phyloP scores from a whole-genome alignment of 2,113 vertebrate genomes.

The Martes martes region DNA sequence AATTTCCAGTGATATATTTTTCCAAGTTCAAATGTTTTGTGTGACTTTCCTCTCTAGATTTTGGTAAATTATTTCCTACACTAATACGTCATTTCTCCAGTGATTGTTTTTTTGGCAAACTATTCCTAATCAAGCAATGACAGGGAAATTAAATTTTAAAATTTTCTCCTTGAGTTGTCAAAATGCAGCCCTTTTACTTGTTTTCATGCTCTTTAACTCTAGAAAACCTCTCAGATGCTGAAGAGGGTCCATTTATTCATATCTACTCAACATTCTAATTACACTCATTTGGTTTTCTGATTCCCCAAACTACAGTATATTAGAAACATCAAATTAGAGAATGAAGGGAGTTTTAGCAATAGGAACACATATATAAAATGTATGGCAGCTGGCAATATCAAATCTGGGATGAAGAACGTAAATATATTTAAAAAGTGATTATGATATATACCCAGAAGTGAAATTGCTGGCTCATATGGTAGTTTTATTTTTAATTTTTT shows the following conservation, averaged over 20 bases:
- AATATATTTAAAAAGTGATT: neutral
- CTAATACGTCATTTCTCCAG: neutral
- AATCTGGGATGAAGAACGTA: neutral
- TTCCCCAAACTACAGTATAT: neutral
- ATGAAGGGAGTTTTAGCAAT: neutral
- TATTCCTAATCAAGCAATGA: neutral
- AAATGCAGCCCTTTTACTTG: neutral
- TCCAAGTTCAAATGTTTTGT: slow-evolving; percentile 20
- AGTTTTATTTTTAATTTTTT: neutral
- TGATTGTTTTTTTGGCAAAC: neutral
- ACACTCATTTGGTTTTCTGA: slow-evolving; percentile 3
- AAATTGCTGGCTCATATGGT: neutral
- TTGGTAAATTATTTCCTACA: neutral
- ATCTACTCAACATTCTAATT: neutral
- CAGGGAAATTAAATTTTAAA: neutral
- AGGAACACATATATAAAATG: neutral
- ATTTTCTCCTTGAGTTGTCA: neutral
- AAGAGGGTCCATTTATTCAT: neutral
- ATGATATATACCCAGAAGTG: neutral
- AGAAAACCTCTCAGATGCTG: neutral
- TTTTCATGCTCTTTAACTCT: slow-evolving; percentile 5
- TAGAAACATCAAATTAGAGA: slow-evolving; percentile 19
- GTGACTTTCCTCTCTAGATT: neutral
- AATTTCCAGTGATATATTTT: neutral
- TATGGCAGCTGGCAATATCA: neutral